Conservation (phyloP, 2,113 vertebrate species). For the Saimiri boliviensis region DNA sequence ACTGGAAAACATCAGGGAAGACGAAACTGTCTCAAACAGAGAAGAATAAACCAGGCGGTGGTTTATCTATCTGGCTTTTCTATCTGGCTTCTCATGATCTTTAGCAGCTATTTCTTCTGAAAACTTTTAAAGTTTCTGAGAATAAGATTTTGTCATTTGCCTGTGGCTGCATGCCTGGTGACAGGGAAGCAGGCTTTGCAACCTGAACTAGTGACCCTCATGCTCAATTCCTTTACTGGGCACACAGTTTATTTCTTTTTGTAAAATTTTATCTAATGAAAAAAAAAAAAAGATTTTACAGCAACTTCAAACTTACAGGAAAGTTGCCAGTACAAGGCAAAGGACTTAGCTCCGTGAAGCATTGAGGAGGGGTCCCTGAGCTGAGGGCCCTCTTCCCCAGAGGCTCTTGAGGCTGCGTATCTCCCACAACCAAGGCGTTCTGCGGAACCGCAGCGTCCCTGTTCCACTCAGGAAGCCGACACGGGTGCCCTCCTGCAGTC, state of each 20-base stretch:
- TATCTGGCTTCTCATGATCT: not conserved
- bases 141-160: not conserved
- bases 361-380: not conserved
- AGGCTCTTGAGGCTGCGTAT: no score
- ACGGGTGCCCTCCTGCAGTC: rapidly evolving
- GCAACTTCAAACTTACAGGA: not conserved
- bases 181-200: rapidly evolving
- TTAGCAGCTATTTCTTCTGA: not conserved
- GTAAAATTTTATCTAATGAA: no score
- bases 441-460: no score
- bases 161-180: rapidly evolving
- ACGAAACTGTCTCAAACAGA: no score
- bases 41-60: not conserved
- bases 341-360: not conserved
- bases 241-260: not conserved
- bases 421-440: not conserved
- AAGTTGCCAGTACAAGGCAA: no score
- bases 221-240: not conserved
- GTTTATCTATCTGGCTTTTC: no score
- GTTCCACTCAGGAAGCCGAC: not conserved
- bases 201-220: not conserved
- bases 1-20: not conserved
- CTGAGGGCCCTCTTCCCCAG: not conserved
- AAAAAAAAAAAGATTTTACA: not conserved
- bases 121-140: not conserved